Base-by-base conservation (phyloP, 2,888 invertebrate genomes). In the Drosophila formosana region DNA sequence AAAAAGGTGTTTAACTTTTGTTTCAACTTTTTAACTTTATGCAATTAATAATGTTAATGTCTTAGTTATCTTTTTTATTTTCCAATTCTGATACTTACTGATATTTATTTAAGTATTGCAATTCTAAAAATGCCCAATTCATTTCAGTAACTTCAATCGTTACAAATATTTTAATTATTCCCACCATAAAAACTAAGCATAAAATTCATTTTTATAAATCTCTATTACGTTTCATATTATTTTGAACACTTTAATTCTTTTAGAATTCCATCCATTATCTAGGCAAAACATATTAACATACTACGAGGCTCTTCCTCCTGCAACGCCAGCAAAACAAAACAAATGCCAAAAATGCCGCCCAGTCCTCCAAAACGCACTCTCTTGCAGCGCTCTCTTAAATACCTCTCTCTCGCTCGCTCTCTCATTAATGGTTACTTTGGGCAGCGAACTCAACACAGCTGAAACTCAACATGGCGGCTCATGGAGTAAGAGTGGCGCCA, bases 361-460 rank as follows among this genome's bases (percentile, higher is more conserved):
- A 23, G 5, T 18, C 18, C 7, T 8, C 28, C 0, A 4, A 11
- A 18, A 6, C 11, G 5, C 4, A 7, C 43, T 41, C 39, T 30
- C 50, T 13, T 11, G 34, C 2, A n/a, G 0, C 13, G 9, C 26
- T 34, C 61, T 61, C 61, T 61, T 61, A 45, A 32, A 7, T 18
- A 26, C 34, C 23, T 26, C 39, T 4, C 28, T 39, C 39, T 4
- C 8, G 1, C 23, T 11, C 26, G 18, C 23, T 13, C 39, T n/a
- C 47, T 1, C 28, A n/a, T 28, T 28, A 1, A 6, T 37, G 11
- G n/a, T 37, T 0, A 13, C 39, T 41, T 7, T 7, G 39, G 13
- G 6, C 18, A 0, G 9, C 11, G 30, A 62, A 47, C 30, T 62
- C 55, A 63, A 55, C 62, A 63, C 28, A 62, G 37, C 13, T 7